Evolutionary conservation across 1,140 invertebrate species (phyloP).

Genomic region (Reticulitermes speratus): DNA sequence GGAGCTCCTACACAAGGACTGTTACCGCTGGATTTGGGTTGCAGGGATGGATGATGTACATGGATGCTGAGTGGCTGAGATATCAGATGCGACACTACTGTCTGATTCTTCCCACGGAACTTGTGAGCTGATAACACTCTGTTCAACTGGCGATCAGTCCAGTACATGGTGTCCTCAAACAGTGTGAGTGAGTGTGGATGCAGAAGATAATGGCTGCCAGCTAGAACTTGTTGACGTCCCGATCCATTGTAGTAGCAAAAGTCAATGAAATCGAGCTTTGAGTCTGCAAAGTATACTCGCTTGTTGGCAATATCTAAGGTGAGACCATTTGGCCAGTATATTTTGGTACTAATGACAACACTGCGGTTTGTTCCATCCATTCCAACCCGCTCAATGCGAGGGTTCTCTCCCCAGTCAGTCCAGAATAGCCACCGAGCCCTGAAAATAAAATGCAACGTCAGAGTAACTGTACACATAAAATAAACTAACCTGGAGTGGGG

Average conservation of each 20-base stretch:
- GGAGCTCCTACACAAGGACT: conserved; percentile 80
- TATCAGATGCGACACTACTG: conserved; percentile 90
- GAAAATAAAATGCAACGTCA: conserved; percentile 31
- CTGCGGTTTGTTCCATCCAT: conserved; percentile 90
- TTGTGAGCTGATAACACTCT: conserved; percentile 86
- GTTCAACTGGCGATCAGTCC: conserved; percentile 94
- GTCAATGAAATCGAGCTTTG: conserved; percentile 97
- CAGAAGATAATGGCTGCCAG: conserved; percentile 84
- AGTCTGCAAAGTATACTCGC: conserved; percentile 96
- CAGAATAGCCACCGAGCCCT: conserved; percentile 86
- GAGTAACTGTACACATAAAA: no score
- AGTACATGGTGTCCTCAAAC: conserved; percentile 92
- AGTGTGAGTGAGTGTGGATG: conserved; percentile 95
- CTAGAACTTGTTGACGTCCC: conserved; percentile 81
- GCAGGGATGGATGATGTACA: conserved; percentile 90
- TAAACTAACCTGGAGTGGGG: no score
- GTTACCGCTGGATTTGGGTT: conserved; percentile 65
- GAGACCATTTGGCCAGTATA: conserved; percentile 98
- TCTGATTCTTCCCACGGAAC: conserved; percentile 86
- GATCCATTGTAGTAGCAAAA: conserved; percentile 97
- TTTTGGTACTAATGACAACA: conserved; percentile 91
- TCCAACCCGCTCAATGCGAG: conserved; percentile 90
- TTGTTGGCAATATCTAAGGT: conserved; percentile 93
- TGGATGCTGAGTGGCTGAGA: conserved; percentile 93
- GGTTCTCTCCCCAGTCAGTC: conserved; percentile 99